Base-by-base conservation (phyloP, 2,888 invertebrate genomes). In the Lissonota sp. region DNA sequence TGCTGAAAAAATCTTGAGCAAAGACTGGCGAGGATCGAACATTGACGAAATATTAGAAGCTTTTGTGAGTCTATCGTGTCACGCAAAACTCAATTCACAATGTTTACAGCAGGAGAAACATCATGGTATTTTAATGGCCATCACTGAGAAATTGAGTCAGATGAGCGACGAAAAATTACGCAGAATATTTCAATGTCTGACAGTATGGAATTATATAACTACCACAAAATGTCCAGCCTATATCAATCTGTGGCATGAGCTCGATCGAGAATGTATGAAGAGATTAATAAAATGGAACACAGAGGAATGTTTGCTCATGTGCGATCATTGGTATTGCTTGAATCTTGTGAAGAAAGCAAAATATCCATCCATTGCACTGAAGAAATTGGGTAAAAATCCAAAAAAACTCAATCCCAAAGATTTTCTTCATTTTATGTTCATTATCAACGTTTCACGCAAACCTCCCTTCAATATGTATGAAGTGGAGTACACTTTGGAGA, bases 401-500 rank as follows among this genome's bases (percentile, higher is more conserved):
- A 93, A 94, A n/a, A 93, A 93, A 62, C 90, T 97, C 81, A 94
- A 94, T 4, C 93, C 95, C 1, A 92, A 94, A 64, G 94, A 96
- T 87, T 88, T 96, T 67, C 94, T 97, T 0, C 95, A 96, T 86
- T 93, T 94, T 46, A 93, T 96, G 92, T 97, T 96, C 90, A 94
- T 94, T 85, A 92, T 95, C 84, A 96, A 96, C 87, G 86, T 95
- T 3, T 90, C 93, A 80, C 93, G 96, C 63, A 94, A 92, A 77
- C 90, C 94, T 5, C 91, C 94, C 6, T 91, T 94, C 78, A 94
- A 94, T 64, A 94, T 95, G 93, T 95, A 95, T 84, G 95, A 96
- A 85, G 93, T 96, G 70, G 96, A 97, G 92, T 89, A 94, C 63
- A 93, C 93, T 55, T 86, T 96, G 72, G 91, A 93, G 42, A 88